Percentiles rank a stretch among this genome's conserved stretches.
Evolutionary conservation across 2,888 invertebrate species (phyloP).

Genomic region (Athetis lepigone): DNA sequence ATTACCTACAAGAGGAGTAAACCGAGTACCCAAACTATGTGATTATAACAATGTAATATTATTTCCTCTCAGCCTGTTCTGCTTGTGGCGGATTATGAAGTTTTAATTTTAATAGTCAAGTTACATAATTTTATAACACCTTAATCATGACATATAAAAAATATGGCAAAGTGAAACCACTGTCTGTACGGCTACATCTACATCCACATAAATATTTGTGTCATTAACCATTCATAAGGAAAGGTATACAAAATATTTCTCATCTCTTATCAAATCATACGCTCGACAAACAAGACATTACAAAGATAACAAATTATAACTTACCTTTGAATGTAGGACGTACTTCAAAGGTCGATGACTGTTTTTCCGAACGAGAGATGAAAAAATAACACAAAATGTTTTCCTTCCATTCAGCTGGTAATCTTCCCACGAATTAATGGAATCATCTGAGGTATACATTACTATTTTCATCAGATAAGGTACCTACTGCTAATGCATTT

Average conservation of each 20-base stretch:
- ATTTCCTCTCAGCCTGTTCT: no score
- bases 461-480: constrained; percentile 36
- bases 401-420: constrained; percentile 24
- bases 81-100: no score
- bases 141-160: no score
- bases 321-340: constrained; percentile 9
- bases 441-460: constrained; percentile 34
- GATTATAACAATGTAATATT: no score
- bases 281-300: constrained; percentile 1
- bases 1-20: no score
- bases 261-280: background rate
- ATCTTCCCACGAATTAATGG: constrained; percentile 37
- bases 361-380: constrained; percentile 19
- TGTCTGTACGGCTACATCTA: no score
- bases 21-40: no score
- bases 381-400: constrained; percentile 39
- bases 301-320: constrained; percentile 27
- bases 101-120: no score
- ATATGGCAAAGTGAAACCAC: no score
- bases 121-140: no score
- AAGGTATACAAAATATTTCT: background rate
- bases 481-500: constrained; percentile 15
- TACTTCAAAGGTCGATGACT: constrained; percentile 18
- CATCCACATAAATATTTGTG: background rate
- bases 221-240: background rate